Base-by-base conservation (phyloP, 1,140 invertebrate genomes). In the Colletes latitarsis region DNA sequence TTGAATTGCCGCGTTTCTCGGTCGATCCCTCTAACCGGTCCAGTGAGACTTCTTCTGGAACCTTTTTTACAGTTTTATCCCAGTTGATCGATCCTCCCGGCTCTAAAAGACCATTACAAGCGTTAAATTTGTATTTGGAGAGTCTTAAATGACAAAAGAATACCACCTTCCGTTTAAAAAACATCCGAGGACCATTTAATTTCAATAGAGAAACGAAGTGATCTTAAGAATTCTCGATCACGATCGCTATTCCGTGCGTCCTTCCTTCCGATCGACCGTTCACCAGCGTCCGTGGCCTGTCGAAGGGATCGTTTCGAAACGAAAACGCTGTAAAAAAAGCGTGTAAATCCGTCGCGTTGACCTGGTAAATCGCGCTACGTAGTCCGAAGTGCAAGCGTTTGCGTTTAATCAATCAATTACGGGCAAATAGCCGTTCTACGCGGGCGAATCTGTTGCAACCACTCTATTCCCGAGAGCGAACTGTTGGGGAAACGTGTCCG, bases 1-100 rank as follows among this genome's bases (percentile, higher is more conserved):
- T 80, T 80, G 71, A 64, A 75, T 30, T 43, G 43, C 76, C 68
- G 58, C 30, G 75, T 69, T 66, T 74, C 77, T 72, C 77, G 77
- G 69, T 66, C 76, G 76, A 68, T 58, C 17, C 69, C 77, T 75
- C 63, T 68, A 79, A 79, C 77, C 78, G 78, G 71, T 80, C 72
- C 62, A 80, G 30, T 63, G 53, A 52, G 69, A 72, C 72, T 67
- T 80, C 72, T 66, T 64, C 49, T 49, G 9, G 49, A 12, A 68
- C 53, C 63, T 67, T 75, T 67, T 46, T 15, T 58, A 60, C 52
- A 12, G 46, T 66, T 63, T 63, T 30, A 17, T 43, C 19, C 19
- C 68, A 41, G 52, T 55, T 17, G 52, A 70, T 57, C 68, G 21
- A 53, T 12, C 53, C 41, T 9, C n/a, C 3, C 17, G 46, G 63